A percentile compares a stretch with the other conserved stretches of the same genome.
Conservation (phyloP, 1,140 invertebrate species). For the Gryon sp. region DNA sequence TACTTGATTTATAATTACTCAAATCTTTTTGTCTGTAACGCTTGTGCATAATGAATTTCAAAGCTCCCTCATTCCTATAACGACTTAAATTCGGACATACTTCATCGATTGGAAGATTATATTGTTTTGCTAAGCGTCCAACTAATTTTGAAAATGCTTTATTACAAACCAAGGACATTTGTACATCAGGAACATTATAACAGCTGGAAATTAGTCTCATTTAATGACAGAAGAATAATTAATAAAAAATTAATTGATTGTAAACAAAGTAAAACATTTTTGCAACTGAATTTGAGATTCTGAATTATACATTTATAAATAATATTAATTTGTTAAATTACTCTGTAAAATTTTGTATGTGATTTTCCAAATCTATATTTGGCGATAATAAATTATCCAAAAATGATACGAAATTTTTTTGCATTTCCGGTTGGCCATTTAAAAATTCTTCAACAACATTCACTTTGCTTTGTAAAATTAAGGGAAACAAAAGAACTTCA, state of each 20-base stretch:
- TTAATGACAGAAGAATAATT: slow-evolving; percentile 9
- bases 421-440: slow-evolving; percentile 80
- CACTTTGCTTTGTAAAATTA: slow-evolving; percentile 87
- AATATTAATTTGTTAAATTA: slow-evolving; percentile 62
- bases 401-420: slow-evolving; percentile 81
- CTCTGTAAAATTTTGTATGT: slow-evolving; percentile 75
- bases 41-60: slow-evolving; percentile 84
- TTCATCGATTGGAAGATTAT: slow-evolving; percentile 81
- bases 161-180: slow-evolving; percentile 80
- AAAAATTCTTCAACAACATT: slow-evolving; percentile 85
- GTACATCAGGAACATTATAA: slow-evolving; percentile 81
- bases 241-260: neutral
- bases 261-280: too few relatives aligned
- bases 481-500: slow-evolving; percentile 84
- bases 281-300: too few relatives aligned
- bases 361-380: slow-evolving; percentile 71
- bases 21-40: slow-evolving; percentile 82
- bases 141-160: slow-evolving; percentile 83
- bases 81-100: slow-evolving; percentile 82
- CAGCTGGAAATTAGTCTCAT: slow-evolving; percentile 72
- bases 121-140: slow-evolving; percentile 82
- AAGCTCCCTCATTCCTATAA: slow-evolving; percentile 82
- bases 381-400: slow-evolving; percentile 82
- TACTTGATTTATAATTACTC: slow-evolving; percentile 73
- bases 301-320: too few relatives aligned